Percentiles rank a stretch among this genome's conserved stretches.
Conservation (phyloP, 2,113 vertebrate species). For the Dolichallabes microphthalmus region DNA sequence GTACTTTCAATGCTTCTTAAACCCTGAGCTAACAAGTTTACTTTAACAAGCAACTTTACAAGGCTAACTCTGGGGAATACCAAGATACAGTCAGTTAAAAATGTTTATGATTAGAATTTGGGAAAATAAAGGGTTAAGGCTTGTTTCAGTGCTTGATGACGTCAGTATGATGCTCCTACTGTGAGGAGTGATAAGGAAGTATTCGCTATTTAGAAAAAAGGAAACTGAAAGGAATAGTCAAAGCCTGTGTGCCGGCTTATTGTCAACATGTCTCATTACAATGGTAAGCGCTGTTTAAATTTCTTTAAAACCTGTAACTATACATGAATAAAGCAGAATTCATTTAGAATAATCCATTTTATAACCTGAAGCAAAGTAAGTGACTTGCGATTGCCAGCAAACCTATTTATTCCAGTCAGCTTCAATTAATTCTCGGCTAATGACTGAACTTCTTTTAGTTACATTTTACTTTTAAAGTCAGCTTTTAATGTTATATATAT, state of each 20-base stretch:
- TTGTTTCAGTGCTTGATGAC: background rate
- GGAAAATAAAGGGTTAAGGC: background rate
- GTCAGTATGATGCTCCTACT: background rate
- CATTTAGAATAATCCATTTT: background rate
- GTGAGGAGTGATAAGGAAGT: slow-evolving; percentile 33
- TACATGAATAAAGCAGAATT: background rate
- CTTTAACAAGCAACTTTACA: too few relatives aligned
- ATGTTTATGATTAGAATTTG: background rate
- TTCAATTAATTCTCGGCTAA: background rate
- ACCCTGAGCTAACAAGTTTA: background rate
- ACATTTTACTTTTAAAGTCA: background rate
- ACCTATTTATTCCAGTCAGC: background rate
- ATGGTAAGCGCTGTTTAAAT: slow-evolving; percentile 32
- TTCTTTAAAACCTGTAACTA: background rate
- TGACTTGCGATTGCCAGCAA: background rate
- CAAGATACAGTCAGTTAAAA: background rate
- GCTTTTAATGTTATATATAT: background rate
- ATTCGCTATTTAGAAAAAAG: background rate
- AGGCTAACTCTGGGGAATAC: background rate
- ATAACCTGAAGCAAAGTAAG: background rate
- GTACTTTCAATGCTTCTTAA: background rate
- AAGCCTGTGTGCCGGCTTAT: background rate
- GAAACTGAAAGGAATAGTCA: background rate
- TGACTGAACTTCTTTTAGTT: background rate
- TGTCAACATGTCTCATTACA: slow-evolving; percentile 16